Conservation (phyloP, 2,113 vertebrate genomes). For the Polypterus senegalus region DNA sequence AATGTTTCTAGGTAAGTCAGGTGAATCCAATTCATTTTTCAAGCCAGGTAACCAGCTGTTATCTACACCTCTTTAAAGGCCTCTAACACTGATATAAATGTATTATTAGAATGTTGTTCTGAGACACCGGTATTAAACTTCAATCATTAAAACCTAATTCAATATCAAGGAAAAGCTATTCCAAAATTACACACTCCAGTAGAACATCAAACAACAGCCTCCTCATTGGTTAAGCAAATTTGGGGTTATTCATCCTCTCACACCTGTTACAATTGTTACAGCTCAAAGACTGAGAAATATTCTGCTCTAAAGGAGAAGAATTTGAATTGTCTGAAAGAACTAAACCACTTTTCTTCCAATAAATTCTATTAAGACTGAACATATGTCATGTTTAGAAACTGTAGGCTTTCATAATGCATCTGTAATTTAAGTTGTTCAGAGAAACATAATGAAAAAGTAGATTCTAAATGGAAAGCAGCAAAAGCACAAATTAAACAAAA, state of each 20-base stretch:
- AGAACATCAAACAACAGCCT: neutral
- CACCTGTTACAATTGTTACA: neutral
- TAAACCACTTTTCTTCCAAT: too few species aligned
- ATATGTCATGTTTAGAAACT: too few species aligned
- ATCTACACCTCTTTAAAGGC: constrained; percentile 3
- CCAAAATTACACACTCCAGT: constrained; percentile 11
- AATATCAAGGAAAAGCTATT: constrained; percentile 7
- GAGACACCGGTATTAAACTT: constrained; percentile 2
- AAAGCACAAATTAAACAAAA: too few species aligned
- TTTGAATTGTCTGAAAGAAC: too few species aligned
- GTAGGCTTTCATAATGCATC: too few species aligned
- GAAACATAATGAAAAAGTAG: too few species aligned
- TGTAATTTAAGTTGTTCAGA: too few species aligned
- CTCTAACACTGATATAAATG: constrained; percentile 6
- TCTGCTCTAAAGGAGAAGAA: neutral
- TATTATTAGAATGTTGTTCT: constrained; percentile 9
- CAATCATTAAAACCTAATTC: constrained; percentile 1
- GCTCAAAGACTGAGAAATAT: neutral
- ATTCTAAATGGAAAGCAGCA: too few species aligned
- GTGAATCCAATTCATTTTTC: constrained; percentile 9
- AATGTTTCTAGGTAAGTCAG: constrained; percentile 1
- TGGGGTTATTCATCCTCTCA: constrained; percentile 1
- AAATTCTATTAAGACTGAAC: too few species aligned
- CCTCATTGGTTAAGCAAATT: constrained; percentile 5
- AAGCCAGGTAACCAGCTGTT: constrained; percentile 6